Percentiles rank a stretch among this genome's conserved stretches.
phyloP scores from a whole-genome alignment of 2,797 vertebrate species.

The Spinus olivaceus region DNA sequence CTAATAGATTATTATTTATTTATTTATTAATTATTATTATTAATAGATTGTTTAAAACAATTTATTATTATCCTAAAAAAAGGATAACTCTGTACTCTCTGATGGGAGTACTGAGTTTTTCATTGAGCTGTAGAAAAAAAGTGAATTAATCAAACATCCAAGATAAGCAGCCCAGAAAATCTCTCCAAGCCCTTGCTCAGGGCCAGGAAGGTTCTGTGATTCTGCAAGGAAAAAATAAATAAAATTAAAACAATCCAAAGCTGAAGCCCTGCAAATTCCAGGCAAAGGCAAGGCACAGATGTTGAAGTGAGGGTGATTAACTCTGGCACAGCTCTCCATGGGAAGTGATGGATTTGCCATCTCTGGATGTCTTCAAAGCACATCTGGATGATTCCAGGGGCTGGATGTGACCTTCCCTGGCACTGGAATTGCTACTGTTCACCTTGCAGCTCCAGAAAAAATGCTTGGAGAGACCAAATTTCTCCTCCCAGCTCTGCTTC shows the following conservation, averaged over 20 bases:
- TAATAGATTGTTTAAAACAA: background rate
- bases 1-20: no score
- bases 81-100: background rate
- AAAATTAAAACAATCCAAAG: background rate
- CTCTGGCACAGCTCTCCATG: background rate
- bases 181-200: background rate
- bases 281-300: accelerated
- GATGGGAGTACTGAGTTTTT: background rate
- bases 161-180: background rate
- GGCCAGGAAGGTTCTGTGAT: background rate
- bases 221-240: background rate
- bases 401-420: background rate
- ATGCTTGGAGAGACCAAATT: background rate
- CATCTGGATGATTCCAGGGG: background rate
- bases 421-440: background rate
- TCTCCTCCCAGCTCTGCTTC: background rate
- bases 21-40: no score
- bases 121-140: background rate
- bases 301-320: background rate
- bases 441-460: background rate
- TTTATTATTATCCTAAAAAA: no score
- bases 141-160: background rate
- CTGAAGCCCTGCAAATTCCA: background rate
- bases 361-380: constrained; percentile 20
- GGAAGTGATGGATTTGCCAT: constrained; percentile 29